Percentiles rank a stretch among this genome's conserved stretches.
Evolutionary conservation across 2,888 invertebrate genomes (phyloP).

Genomic region (Mycalesis mineus): DNA sequence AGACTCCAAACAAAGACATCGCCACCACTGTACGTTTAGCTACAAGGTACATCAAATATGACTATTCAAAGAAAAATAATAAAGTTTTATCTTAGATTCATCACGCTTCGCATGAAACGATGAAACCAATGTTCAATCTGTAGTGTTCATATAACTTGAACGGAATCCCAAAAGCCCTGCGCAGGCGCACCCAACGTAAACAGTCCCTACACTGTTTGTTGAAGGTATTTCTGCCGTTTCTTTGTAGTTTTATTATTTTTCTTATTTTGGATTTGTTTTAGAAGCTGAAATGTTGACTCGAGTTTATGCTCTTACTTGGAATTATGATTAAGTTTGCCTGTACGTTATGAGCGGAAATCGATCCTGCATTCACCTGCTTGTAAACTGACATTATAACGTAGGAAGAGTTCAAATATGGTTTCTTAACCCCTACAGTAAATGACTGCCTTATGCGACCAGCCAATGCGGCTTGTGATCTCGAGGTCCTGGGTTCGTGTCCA

Average conservation of each 20-base stretch:
- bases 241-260: slow-evolving; percentile 45
- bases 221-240: slow-evolving; percentile 37
- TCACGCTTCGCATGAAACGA: no score
- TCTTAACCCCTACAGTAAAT: no score
- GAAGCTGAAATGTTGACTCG: slow-evolving; percentile 16
- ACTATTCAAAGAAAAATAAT: no score
- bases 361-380: slow-evolving; percentile 1
- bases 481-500: no score
- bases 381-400: background rate
- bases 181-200: slow-evolving; percentile 39
- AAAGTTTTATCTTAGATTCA: no score
- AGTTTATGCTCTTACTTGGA: slow-evolving; percentile 21
- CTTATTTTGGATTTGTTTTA: slow-evolving; percentile 26
- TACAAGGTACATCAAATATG: no score
- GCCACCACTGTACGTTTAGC: no score
- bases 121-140: no score
- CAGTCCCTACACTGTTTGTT: slow-evolving; percentile 46
- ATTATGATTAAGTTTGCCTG: slow-evolving; percentile 15
- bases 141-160: background rate
- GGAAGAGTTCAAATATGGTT: no score
- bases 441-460: no score
- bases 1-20: no score
- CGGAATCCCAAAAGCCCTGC: slow-evolving; percentile 16
- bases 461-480: no score
- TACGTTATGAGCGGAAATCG: slow-evolving; percentile 18